phyloP scores from a whole-genome alignment of 1,140 invertebrate species.

The Drosophila orena region DNA sequence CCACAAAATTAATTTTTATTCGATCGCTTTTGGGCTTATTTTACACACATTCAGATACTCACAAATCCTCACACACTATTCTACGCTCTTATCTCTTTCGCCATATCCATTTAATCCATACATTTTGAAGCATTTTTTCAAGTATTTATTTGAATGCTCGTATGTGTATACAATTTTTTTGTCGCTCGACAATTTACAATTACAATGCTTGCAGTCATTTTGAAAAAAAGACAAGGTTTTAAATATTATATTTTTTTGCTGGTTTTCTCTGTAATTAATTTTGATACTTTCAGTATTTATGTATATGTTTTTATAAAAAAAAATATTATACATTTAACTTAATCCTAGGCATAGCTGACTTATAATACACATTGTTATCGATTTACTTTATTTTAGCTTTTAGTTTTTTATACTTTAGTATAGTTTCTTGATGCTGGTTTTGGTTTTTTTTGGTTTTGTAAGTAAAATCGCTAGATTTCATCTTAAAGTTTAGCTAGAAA shows the following conservation, averaged over 20 bases:
- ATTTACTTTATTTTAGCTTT: background rate
- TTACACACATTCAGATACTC: conserved; percentile 40
- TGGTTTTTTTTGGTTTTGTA: conserved; percentile 21
- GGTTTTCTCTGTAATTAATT: conserved; percentile 10
- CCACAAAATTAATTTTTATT: conserved; percentile 51
- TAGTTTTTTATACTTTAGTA: conserved; percentile 4
- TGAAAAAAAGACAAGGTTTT: conserved; percentile 11
- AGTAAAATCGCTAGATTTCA: conserved; percentile 41
- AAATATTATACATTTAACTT: conserved; percentile 44
- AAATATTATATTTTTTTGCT: conserved; percentile 15
- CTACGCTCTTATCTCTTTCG: conserved; percentile 5
- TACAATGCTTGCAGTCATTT: conserved; percentile 39
- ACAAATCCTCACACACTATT: conserved; percentile 16
- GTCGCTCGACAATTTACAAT: conserved; percentile 51
- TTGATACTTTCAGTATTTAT: conserved; percentile 51
- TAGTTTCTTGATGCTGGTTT: conserved; percentile 14
- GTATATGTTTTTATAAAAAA: conserved; percentile 37
- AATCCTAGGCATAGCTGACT: conserved; percentile 44
- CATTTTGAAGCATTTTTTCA: background rate
- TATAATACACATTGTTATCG: conserved; percentile 29
- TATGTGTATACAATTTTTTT: conserved; percentile 37
- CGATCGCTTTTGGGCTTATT: conserved; percentile 39
- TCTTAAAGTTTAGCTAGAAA: conserved; percentile 33
- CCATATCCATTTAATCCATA: conserved; percentile 28
- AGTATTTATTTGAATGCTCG: conserved; percentile 32